Conservation (phyloP, 2,888 invertebrate genomes). For the Leptinotarsa tumamoca region DNA sequence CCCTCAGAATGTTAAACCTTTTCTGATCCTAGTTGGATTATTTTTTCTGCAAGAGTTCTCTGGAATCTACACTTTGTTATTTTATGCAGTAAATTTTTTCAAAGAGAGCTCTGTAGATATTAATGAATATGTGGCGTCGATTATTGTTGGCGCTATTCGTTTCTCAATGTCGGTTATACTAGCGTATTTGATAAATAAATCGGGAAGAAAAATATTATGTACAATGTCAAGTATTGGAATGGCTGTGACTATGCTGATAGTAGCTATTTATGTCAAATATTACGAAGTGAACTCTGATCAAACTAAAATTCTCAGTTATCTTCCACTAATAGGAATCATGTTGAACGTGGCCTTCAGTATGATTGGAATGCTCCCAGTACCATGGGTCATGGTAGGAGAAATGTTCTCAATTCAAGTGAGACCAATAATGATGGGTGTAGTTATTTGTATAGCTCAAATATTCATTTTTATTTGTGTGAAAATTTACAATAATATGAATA, state of each 20-base stretch:
- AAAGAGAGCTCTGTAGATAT: conserved; percentile 74
- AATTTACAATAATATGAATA: conserved; percentile 75
- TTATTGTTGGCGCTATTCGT: conserved; percentile 76
- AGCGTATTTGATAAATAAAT: conserved; percentile 75
- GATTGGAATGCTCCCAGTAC: conserved; percentile 80
- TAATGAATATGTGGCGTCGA: conserved; percentile 77
- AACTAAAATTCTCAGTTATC: conserved; percentile 58
- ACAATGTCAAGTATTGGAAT: conserved; percentile 76
- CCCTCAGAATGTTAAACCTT: conserved; percentile 76
- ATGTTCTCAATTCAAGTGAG: conserved; percentile 77
- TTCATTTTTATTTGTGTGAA: conserved; percentile 79
- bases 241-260: conserved; percentile 71
- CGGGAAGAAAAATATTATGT: conserved; percentile 74
- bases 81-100: conserved; percentile 79
- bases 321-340: conserved; percentile 73
- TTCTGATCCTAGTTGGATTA: conserved; percentile 73
- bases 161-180: conserved; percentile 77
- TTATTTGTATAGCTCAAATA: conserved; percentile 77
- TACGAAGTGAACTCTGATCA: conserved; percentile 58
- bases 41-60: conserved; percentile 81
- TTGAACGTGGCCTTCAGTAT: conserved; percentile 79
- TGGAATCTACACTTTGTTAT: conserved; percentile 79
- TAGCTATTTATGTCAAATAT: conserved; percentile 61
- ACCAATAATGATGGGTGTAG: conserved; percentile 78
- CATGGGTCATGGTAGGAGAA: conserved; percentile 82